Evolutionary conservation across 1,140 invertebrate species (phyloP), one percentile per base, ranked within the genome.

Genomic region (Sminthurinus signatus): DNA sequence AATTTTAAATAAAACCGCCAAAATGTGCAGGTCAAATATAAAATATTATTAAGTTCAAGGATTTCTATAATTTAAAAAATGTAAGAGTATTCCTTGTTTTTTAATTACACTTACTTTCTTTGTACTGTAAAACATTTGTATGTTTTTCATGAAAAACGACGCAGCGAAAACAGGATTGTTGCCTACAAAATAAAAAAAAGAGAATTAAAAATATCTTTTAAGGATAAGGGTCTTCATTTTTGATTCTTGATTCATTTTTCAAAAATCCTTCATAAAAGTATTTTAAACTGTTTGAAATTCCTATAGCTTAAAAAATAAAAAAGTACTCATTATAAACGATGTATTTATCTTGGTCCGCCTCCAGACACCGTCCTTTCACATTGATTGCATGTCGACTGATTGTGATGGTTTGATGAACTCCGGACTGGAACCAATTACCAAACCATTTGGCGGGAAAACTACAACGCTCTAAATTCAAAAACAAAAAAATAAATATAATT

Each of bases 371-470:
- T 72, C 88, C 88, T 74, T 89, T 89, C 75, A 84, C 88, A 72
- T 87, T 88, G 61, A 90, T 82, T 66, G 85, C 80, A 68, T 85
- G 86, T 58, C 84, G 85, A 69, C 87, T 86, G 75, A 91, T 88
- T 68, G 84, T 78, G 74, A 91, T 87, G 43, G 86, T 83, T 73
- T 88, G 86, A 73, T 86, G 83, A 70, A 88, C 86, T 43, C 88
- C 88, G 63, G 86, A 88, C 75, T 90, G 87, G 77, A 91, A 91
- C 88, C 88, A 91, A 60, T 83, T 85, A 60, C 88, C 88, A 72
- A 87, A 83, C 88, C 88, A 91, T 63, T 81, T 81, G 52, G 81
- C 78, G 63, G 88, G 88, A 78, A 90, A 89, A 67, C 82, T 81
- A 77, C 88, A 91, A 27, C 64, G 56, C 36, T 81, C 82, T 75